Conservation (phyloP, 2,113 vertebrate genomes). For the Hippopotamus amphibius region DNA sequence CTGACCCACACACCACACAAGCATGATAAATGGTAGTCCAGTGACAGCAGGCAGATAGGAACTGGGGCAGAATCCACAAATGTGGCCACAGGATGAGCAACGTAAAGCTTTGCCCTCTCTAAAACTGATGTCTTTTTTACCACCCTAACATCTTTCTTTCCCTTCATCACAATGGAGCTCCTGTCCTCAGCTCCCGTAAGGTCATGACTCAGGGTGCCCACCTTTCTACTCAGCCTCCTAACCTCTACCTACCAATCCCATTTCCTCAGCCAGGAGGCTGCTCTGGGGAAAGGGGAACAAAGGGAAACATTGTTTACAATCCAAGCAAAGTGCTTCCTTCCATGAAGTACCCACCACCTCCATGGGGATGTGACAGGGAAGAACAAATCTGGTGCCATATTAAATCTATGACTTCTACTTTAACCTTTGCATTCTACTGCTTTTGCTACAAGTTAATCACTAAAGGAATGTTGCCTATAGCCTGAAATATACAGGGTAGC, state of each 20-base stretch:
- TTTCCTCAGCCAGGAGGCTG: neutral
- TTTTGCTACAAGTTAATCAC: neutral
- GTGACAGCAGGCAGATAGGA: neutral
- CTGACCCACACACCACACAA: neutral
- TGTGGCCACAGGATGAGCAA: neutral
- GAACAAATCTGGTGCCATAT: neutral
- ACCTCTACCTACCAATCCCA: neutral
- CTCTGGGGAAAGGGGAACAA: neutral
- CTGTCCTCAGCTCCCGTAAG: neutral
- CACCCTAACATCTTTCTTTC: neutral
- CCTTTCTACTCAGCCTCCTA: neutral
- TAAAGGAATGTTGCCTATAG: neutral
- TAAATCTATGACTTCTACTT: neutral
- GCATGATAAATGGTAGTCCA: neutral
- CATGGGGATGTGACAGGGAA: neutral
- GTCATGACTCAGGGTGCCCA: too few species aligned
- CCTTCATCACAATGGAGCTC: neutral
- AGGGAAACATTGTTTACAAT: neutral
- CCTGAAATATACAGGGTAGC: neutral
- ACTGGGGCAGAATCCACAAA: neutral
- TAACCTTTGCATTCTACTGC: neutral
- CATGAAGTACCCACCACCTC: neutral
- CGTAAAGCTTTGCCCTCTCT: neutral
- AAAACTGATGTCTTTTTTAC: neutral
- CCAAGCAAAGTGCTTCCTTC: neutral